Base-by-base conservation (phyloP, 1,140 invertebrate species). In the Sweltsa coloradensis region DNA sequence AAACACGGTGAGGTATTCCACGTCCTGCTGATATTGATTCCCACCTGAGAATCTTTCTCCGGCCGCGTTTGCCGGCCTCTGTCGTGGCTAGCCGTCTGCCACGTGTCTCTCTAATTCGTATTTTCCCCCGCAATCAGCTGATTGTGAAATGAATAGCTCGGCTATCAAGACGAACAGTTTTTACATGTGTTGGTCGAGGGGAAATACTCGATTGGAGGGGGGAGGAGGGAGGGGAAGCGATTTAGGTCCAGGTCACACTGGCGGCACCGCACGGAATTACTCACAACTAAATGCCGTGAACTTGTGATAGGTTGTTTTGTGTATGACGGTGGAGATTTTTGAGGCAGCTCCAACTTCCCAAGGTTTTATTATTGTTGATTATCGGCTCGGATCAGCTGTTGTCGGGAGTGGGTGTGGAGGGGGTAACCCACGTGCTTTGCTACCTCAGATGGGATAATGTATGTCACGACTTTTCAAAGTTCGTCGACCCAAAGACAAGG, bases 161-260 rank as follows among this genome's bases (percentile, higher is more conserved):
- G 18, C 42, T 29, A 44, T 44, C 42, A 44, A 44, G 42, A 44
- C 42, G 42, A 27, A 44, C 22, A 43, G 42, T 44, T 44, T 44
- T 44, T 44, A 44, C 42, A 44, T 44, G 42, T 44, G 42, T 19
- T n/a, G n/a, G 22, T 44, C 24, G 42, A 21, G 37, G n/a, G n/a
- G n/a, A n/a, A n/a, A n/a, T n/a, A n/a, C n/a, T n/a, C n/a, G n/a
- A 22, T 5, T 16, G 42, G 26, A 29, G 24, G 23, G 25, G 0
- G 42, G 13, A 14, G 25, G n/a, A 29, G 42, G 22, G 24, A 44
- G 42, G 25, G 16, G 25, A 44, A 44, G 25, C 34, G 42, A 44
- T 44, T 25, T 21, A 23, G 26, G 22, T 16, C 24, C 22, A 27
- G 42, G 42, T 44, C 24, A 29, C n/a, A n/a, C 42, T 44, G 27